Percentiles rank a stretch among this genome's conserved stretches.
phyloP scores from a whole-genome alignment of 2,113 vertebrate genomes.

The Ailurus styani region DNA sequence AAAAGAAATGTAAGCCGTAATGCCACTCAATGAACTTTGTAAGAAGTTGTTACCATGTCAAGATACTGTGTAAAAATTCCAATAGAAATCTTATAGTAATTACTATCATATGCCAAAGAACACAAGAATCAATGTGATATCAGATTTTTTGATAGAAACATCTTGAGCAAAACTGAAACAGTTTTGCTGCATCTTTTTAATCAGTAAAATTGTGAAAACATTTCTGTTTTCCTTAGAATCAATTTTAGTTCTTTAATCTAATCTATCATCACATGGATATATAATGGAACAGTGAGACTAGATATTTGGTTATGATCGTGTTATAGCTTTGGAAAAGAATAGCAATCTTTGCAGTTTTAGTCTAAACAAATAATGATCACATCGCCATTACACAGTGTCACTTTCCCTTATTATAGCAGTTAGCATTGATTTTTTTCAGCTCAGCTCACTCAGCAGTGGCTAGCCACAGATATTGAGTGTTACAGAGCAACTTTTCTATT shows the following conservation, averaged over 20 bases:
- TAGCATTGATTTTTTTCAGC: neutral
- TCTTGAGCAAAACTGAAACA: neutral
- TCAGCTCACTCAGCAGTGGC: neutral
- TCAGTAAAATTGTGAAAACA: neutral
- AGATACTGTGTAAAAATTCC: neutral
- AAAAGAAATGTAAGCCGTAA: neutral
- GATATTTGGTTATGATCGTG: neutral
- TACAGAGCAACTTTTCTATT: neutral
- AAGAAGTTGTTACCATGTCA: neutral
- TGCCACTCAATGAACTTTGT: neutral
- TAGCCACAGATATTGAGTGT: neutral
- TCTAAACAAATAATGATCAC: slow-evolving; percentile 11
- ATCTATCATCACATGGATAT: neutral
- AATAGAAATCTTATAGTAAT: neutral
- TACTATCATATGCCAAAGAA: neutral
- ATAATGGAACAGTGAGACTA: neutral
- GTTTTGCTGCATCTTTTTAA: neutral
- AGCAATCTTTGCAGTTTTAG: neutral
- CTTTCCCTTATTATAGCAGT: neutral
- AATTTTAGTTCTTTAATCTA: neutral
- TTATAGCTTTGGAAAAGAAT: neutral
- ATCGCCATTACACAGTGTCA: neutral
- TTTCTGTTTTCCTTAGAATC: neutral
- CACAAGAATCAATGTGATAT: neutral
- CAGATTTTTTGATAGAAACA: neutral